Evolutionary conservation across 2,797 vertebrate genomes (phyloP), one percentile per base, ranked within the genome.

Genomic region (Hydrocynus forskahlii): DNA sequence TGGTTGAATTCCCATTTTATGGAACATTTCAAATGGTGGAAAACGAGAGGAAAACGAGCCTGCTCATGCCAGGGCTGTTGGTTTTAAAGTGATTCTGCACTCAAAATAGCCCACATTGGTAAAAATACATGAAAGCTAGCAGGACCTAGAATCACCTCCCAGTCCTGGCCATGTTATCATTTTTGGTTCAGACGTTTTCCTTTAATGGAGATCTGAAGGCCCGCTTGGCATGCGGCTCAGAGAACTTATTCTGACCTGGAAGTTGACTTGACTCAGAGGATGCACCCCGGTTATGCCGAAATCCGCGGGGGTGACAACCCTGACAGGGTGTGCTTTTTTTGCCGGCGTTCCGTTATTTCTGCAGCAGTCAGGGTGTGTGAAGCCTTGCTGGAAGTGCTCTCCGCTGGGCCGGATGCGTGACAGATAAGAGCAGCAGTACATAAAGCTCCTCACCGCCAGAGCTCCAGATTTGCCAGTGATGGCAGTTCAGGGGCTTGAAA

Each of bases 401-500:
- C 43, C 75, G 29, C 74, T 63, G 68, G 25, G 68, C 35, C 59
- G 13, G 43, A 66, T 69, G 17, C 77, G 45, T 82, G 74, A 79
- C 80, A 71, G 62, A 85, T 72, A 59, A 48, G 48, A 43, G 45
- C 29, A 7, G 62, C 57, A 55, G 40, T 60, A 40, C 62, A 25
- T 52, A 35, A 52, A n/a, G 72, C 64, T 55, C 64, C 25, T 76
- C 59, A 60, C 55, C 8, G n/a, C 72, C 76, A 52, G 25, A 25
- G 50, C 68, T 25, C 73, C 48, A 60, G 50, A 59, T 76, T 77
- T 60, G 48, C 48, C 43, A 74, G 40, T 14, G 14, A 52, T 68
- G 73, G 25, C 63, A 83, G 66, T 75, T 74, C 66, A 84, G 52
- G 59, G 25, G 25, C 48, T 70, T 78, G 69, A 40, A 74, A 71